Base-by-base conservation (phyloP, 1,140 invertebrate genomes). In the Nixonia krombeini region DNA sequence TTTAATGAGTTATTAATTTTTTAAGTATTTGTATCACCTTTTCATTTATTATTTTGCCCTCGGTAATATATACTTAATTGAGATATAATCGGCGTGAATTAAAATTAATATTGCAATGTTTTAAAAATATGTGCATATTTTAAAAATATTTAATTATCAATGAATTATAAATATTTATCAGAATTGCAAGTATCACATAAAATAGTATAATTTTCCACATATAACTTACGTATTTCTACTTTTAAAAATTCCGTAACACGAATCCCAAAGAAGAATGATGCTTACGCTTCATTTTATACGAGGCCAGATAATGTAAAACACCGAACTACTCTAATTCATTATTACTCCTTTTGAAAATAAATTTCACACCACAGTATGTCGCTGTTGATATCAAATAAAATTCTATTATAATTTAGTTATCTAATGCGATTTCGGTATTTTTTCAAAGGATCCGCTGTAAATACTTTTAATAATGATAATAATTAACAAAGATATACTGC, bases 271-370 rank as follows among this genome's bases (percentile, higher is more conserved):
- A 53, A 33, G 37, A 52, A 25, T 38, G 2, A 21, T 6, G 21
- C 21, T 21, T 6, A 21, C n/a, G 17, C 28, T 31, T n/a, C n/a
- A n/a, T n/a, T 31, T 38, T 38, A 38, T 16, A 18, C 8, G 40
- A 57, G 38, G 21, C 16, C 9, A 29, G 41, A 46, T n/a, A 62
- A 62, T 42, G 37, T 25, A 53, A 62, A 62, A 62, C 58, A 62
- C 37, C 28, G 8, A 62, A 41, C 58, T 53, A 62, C 25, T 44
- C 42, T 52, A 53, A 35, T 29, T 46, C 25, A 35, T 37, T 42
- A n/a, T 53, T 62, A n/a, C 23, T 21, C 15, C 44, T 38, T 18
- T 50, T 29, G 49, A 46, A 61, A 51, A 40, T 40, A 38, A 61
- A 2, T 41, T 18, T 41, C n/a, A n/a, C n/a, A n/a, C n/a, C n/a